phyloP scores from a whole-genome alignment of 2,888 invertebrate genomes.

The Litoditis marina region DNA sequence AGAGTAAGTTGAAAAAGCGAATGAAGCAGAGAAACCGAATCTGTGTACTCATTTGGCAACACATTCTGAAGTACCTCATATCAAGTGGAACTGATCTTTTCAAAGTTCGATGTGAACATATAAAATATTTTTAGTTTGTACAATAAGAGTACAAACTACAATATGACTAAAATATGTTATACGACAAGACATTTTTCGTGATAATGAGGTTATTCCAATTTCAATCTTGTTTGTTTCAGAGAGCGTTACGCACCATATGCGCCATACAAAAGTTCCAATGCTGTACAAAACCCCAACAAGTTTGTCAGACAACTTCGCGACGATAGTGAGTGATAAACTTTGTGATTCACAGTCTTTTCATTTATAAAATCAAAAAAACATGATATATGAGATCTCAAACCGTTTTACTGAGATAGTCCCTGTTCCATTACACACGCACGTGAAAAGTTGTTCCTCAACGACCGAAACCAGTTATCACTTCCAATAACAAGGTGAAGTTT shows the following conservation, averaged over 20 bases:
- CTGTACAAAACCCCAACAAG: slow-evolving; percentile 48
- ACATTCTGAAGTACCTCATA: too few relatives aligned
- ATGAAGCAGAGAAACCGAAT: neutral
- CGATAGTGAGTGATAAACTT: slow-evolving; percentile 45
- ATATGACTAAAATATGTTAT: too few relatives aligned
- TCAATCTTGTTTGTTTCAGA: slow-evolving; percentile 23
- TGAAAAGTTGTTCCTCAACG: neutral
- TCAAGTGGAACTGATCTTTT: slow-evolving; percentile 5
- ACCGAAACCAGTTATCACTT: neutral
- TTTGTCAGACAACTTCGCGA: slow-evolving; percentile 59
- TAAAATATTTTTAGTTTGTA: too few relatives aligned
- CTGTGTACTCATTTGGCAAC: neutral
- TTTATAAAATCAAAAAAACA: too few relatives aligned
- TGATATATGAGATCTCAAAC: too few relatives aligned
- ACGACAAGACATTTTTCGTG: too few relatives aligned
- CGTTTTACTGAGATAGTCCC: too few relatives aligned
- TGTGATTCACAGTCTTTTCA: too few relatives aligned
- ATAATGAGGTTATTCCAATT: too few relatives aligned
- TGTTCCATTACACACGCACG: neutral
- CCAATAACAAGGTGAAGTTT: neutral
- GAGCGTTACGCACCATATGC: slow-evolving; percentile 47
- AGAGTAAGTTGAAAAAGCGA: neutral
- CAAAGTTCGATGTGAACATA: too few relatives aligned
- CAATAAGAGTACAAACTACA: too few relatives aligned
- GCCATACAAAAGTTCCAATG: slow-evolving; percentile 47